phyloP scores from a whole-genome alignment of 2,113 vertebrate genomes.

The Peromyscus californicus region DNA sequence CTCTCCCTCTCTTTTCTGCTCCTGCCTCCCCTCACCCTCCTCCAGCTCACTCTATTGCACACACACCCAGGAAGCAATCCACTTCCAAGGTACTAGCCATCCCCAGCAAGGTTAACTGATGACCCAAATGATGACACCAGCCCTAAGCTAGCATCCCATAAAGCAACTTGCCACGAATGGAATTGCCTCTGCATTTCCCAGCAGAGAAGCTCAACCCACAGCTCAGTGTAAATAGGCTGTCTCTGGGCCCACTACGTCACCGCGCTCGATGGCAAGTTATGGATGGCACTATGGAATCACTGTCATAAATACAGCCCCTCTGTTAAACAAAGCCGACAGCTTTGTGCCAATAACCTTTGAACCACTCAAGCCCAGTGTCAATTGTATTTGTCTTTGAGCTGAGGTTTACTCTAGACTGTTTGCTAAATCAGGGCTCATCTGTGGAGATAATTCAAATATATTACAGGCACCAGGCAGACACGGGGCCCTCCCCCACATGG shows the following conservation, averaged over 20 bases:
- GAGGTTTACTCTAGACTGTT: conserved; percentile 82
- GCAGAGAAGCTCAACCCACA: conserved; percentile 61
- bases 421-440: conserved; percentile 80
- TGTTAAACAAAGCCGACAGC: conserved; percentile 83
- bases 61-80: conserved; percentile 10
- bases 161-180: conserved; percentile 69
- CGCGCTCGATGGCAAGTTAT: conserved; percentile 18
- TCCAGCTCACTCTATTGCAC: not conserved
- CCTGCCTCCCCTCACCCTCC: not conserved
- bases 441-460: conserved; percentile 82
- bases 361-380: conserved; percentile 83
- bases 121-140: conserved; percentile 65
- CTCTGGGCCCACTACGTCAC: conserved; percentile 51
- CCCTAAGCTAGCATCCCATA: conserved; percentile 65
- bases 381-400: conserved; percentile 83
- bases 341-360: conserved; percentile 86
- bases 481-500: not conserved
- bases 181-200: conserved; percentile 70
- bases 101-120: conserved; percentile 54
- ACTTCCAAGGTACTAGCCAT: not conserved
- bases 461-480: conserved; percentile 74
- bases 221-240: conserved; percentile 76
- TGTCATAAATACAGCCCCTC: conserved; percentile 81
- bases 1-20: not conserved
- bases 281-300: conserved; percentile 57